Evolutionary conservation across 2,797 vertebrate species (phyloP), one percentile per base, ranked within the genome.

Genomic region (Naso thynnoides): DNA sequence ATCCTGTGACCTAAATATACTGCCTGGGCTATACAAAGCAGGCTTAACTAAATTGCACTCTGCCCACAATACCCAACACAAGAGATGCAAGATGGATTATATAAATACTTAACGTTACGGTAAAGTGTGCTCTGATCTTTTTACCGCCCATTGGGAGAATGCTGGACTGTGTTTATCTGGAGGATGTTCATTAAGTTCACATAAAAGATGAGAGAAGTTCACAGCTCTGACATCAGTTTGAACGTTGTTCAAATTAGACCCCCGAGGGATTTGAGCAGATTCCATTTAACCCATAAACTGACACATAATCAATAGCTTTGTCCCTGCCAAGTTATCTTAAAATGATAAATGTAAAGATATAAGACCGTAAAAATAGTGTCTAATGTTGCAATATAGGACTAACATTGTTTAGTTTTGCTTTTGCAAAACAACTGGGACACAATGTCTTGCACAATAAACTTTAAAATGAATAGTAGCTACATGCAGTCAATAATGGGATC

Each of bases 111-210:
- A 74, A 81, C 59, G 67, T 70, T 62, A 66, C 44, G 67, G 53
- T 58, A 24, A 74, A 79, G 23, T 62, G 31, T 13, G 8, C 47
- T 64, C 58, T 62, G 39, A 63, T 52, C 47, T 65, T 18, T 9
- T 21, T 6, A 2, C 1, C 0, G 15, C 54, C 59, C n/a, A n/a
- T n/a, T 33, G 26, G 6, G 26, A 67, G 55, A 39, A 65, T 16
- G 33, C 6, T 36, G 14, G 3, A 24, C 41, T 23, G 16, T 49
- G 33, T 67, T 72, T 66, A 45, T 76, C 70, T 49, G 36, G 31
- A 72, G 55, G 48, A 14, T 39, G 63, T 73, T 84, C 33, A 87
- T 81, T 78, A 72, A 73, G 38, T 48, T 39, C 67, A n/a, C 52
- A 70, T 76, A 63, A 39, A 50, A 70, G 29, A 61, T 45, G 65